Evolutionary conservation across 2,888 invertebrate species (phyloP), one percentile per base, ranked within the genome.

Genomic region (Dinocampus coccinellae): DNA sequence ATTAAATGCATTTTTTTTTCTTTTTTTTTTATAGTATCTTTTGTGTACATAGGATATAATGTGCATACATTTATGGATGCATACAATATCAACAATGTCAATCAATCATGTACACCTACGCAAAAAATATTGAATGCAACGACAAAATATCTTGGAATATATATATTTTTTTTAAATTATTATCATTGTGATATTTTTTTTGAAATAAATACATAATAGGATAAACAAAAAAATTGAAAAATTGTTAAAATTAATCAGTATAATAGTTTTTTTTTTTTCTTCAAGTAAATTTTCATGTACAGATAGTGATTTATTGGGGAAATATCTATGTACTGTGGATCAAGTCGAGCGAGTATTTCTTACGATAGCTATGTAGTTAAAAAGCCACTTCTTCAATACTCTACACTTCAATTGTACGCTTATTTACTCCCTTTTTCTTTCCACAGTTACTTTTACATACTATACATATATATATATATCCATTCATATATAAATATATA

Each of bases 301-400:
- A n/a, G n/a, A 7, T 29, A 29, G 29, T 4, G 29, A 29, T 10
- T 7, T 47, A n/a, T 47, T 47, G 9, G 9, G 20, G 47, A n/a
- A 47, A 11, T 7, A 55, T 24, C 3, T 55, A 55, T 36, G 39
- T 47, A 55, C 16, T 36, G 10, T 24, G 53, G 53, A 39, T 36
- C 39, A 69, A 69, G 39, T 62, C 36, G 39, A 39, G 36, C 39
- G 39, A n/a, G n/a, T 69, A 36, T 33, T 24, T 20, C 7, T 22
- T 60, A 52, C 33, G 24, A 61, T 61, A 69, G 61, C 52, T 22
- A 20, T 61, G 20, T 4, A 39, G 3, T n/a, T 52, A 36, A 13
- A 26, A 26, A 69, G 26, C 55, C 39, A 69, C 62, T n/a, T 69
- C 68, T 68, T 52, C 36, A n/a, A 69, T 62, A 55, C 39, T 55